Evolutionary conservation across 2,113 vertebrate genomes (phyloP).

Genomic region (Drymodes brunneopygia): DNA sequence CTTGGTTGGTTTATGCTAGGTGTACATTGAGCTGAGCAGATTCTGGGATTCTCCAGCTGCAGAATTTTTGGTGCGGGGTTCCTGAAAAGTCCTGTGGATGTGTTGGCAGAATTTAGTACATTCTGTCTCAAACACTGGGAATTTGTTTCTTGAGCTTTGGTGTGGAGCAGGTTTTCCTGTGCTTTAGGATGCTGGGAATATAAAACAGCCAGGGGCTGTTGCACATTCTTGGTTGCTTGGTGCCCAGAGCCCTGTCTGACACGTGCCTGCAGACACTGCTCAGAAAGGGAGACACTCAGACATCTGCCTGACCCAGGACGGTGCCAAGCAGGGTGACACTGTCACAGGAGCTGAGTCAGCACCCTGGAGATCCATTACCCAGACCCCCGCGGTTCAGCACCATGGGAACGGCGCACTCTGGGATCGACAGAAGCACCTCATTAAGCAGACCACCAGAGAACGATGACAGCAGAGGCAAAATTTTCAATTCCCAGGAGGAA

Average conservation of each 20-base stretch:
- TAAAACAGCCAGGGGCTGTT: accelerated
- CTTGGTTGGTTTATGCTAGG: neutral
- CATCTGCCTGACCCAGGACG: neutral
- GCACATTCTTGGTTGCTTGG: neutral
- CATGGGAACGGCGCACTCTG: accelerated
- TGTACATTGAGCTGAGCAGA: neutral
- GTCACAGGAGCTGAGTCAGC: neutral
- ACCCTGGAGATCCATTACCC: neutral
- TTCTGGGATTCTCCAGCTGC: neutral
- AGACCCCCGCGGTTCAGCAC: neutral
- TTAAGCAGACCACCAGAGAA: neutral
- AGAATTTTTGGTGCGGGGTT: neutral
- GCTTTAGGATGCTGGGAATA: neutral
- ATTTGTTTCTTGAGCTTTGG: neutral
- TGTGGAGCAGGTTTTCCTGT: neutral
- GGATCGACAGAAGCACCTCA: neutral
- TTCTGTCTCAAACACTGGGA: neutral
- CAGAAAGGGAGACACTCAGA: neutral
- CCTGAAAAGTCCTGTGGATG: neutral
- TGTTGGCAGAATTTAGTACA: neutral
- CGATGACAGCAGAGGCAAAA: neutral
- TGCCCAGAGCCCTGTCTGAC: neutral
- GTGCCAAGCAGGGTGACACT: neutral
- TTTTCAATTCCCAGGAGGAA: neutral
- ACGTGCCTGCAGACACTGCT: accelerated